These are phyloP conservation scores for Scalopus aquaticus DNA, from an alignment of 2,113 vertebrate genomes.

Conservation along the genomic window DNA sequence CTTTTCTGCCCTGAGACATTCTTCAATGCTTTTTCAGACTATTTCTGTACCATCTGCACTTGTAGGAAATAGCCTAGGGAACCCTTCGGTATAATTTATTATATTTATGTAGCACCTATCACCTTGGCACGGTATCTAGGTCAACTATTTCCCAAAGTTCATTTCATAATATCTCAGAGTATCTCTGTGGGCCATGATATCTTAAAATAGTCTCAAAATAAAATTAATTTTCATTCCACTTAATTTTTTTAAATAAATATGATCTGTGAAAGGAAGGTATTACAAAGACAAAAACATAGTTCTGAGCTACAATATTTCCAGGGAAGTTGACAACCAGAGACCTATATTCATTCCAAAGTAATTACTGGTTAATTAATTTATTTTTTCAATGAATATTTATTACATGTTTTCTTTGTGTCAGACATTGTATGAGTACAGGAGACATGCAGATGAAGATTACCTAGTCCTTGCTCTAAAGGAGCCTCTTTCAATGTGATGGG, in stretches of 20 bases:
- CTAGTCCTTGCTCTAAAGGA: neutral
- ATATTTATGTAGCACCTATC: conserved; percentile 68
- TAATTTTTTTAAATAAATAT: conserved; percentile 56
- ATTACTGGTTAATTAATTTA: neutral
- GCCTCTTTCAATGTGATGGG: neutral
- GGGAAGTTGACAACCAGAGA: neutral
- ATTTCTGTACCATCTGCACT: conserved; percentile 49
- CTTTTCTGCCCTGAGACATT: conserved; percentile 43
- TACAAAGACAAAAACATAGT: neutral
- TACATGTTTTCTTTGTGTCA: neutral
- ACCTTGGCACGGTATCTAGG: conserved; percentile 74
- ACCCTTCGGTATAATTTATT: conserved; percentile 67
- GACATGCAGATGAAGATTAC: neutral
- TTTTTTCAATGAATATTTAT: neutral
- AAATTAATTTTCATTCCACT: conserved; percentile 62
- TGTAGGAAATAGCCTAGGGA: conserved; percentile 35
- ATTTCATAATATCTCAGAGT: conserved; percentile 61
- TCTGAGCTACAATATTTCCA: neutral
- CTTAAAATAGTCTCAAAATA: conserved; percentile 67
- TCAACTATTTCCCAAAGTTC: conserved; percentile 72
- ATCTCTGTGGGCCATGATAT: conserved; percentile 48
- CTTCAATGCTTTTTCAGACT: conserved; percentile 56
- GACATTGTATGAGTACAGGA: neutral
- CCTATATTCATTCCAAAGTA: neutral
- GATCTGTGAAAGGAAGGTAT: neutral